phyloP scores from a whole-genome alignment of 2,113 vertebrate species.

The Chelonoidis abingdonii region DNA sequence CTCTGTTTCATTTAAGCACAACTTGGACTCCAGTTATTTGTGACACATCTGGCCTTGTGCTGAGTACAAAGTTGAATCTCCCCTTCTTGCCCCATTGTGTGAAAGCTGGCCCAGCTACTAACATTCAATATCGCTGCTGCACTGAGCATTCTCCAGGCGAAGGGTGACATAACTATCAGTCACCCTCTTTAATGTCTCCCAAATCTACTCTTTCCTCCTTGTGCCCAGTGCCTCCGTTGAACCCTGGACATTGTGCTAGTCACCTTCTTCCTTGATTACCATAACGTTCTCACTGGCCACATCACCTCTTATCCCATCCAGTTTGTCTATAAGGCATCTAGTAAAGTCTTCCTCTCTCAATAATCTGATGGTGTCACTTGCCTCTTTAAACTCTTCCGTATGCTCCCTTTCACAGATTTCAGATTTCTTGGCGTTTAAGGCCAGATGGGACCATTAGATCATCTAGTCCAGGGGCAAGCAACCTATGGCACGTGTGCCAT shows the following conservation, averaged over 20 bases:
- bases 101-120: neutral
- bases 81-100: neutral
- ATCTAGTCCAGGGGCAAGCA: no score
- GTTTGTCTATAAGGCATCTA: neutral
- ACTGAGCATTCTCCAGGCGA: neutral
- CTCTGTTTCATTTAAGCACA: neutral
- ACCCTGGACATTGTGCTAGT: neutral
- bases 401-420: neutral
- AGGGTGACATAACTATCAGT: neutral
- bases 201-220: neutral
- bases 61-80: neutral
- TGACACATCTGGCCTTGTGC: neutral
- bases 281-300: neutral
- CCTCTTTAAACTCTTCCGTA: neutral
- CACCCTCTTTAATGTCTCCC: neutral
- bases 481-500: no score
- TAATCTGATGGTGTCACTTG: neutral
- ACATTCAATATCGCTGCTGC: neutral
- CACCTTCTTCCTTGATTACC: neutral
- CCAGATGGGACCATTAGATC: no score
- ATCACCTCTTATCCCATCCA: neutral
- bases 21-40: neutral
- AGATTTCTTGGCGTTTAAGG: no score
- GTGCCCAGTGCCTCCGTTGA: neutral
- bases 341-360: neutral